A percentile compares a stretch with the other conserved stretches of the same genome.
Evolutionary conservation across 2,888 invertebrate species (phyloP).

Genomic region (Phragmatobia fuliginosa): DNA sequence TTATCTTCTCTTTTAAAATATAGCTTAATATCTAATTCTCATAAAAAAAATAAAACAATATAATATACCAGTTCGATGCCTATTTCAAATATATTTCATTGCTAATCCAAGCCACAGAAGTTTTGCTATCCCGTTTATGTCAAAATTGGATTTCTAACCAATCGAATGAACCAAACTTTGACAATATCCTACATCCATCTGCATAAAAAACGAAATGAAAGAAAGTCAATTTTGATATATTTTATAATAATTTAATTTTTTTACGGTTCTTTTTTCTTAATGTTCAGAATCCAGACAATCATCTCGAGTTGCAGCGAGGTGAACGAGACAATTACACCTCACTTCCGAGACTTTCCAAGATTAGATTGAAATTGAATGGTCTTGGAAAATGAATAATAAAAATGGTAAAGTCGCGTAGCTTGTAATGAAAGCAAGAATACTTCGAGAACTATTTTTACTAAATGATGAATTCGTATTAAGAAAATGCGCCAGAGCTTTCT

Average conservation of each 20-base stretch:
- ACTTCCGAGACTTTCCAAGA: conserved; percentile 63
- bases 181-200: conserved; percentile 3
- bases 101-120: not conserved
- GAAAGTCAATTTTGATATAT: conserved; percentile 26
- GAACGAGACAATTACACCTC: conserved; percentile 68
- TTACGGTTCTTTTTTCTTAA: conserved; percentile 47
- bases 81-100: not conserved
- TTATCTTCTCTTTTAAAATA: too few relatives aligned
- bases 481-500: conserved; percentile 18
- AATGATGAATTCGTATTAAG: conserved; percentile 21
- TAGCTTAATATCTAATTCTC: too few relatives aligned
- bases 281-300: conserved; percentile 59
- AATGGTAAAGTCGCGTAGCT: conserved; percentile 24
- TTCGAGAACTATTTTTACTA: conserved; percentile 28
- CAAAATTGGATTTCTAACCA: not conserved
- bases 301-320: conserved; percentile 48
- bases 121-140: not conserved
- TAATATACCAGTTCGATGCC: too few relatives aligned
- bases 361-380: conserved; percentile 79
- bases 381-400: conserved; percentile 57
- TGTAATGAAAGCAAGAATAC: conserved; percentile 26
- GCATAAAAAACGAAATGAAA: conserved; percentile 14
- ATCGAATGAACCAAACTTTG: not conserved
- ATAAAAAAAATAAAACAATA: too few relatives aligned
- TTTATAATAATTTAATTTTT: conserved; percentile 50